Percentiles rank a stretch among this genome's conserved stretches.
Evolutionary conservation across 1,140 invertebrate genomes (phyloP).

Genomic region (Scylla paramamosain): DNA sequence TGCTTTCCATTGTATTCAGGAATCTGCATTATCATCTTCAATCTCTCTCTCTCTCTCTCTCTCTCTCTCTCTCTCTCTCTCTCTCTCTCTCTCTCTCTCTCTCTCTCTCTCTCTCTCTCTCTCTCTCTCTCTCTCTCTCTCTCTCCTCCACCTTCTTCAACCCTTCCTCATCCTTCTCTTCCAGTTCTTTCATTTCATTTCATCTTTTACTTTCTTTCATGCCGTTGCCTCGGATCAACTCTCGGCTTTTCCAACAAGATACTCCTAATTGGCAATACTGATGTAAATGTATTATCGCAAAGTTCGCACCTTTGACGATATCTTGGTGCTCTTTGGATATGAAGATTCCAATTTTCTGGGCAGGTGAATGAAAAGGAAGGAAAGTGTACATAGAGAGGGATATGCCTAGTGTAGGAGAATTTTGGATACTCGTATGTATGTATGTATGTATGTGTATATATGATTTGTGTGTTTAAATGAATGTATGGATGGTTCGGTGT

Average conservation of each 20-base stretch:
- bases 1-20: too few species aligned
- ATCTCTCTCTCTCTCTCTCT: neutral
- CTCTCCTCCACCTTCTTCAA: neutral
- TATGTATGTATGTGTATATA: too few species aligned
- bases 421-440: too few species aligned
- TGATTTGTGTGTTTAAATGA: too few species aligned
- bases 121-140: neutral
- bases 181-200: neutral
- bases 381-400: neutral
- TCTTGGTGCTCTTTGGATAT: neutral
- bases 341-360: too few species aligned
- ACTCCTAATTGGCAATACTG: neutral
- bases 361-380: neutral
- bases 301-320: neutral
- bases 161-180: neutral
- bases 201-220: neutral
- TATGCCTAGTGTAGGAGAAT: too few species aligned
- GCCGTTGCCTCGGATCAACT: neutral
- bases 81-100: slow-evolving; percentile 22
- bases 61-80: neutral
- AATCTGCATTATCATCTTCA: neutral
- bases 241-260: neutral
- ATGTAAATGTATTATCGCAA: neutral
- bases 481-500: too few species aligned
- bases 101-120: neutral